Percentiles rank a stretch among this genome's conserved stretches.
Evolutionary conservation across 2,113 vertebrate genomes (phyloP).

Genomic region (Empidonax traillii): DNA sequence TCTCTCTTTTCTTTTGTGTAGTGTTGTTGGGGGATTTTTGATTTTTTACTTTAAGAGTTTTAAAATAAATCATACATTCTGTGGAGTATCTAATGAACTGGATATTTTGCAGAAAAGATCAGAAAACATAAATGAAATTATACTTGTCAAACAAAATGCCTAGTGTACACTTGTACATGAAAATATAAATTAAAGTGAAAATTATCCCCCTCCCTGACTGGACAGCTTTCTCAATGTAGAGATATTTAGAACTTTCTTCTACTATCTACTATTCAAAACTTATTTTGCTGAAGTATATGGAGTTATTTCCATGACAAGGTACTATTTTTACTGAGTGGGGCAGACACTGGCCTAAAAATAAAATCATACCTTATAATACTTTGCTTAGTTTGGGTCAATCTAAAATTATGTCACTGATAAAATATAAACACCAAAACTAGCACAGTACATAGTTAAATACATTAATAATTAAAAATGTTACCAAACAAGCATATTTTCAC

Average conservation of each 20-base stretch:
- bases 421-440: slow-evolving; percentile 25
- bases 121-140: not conserved
- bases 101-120: not conserved
- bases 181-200: not conserved
- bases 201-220: fast-evolving
- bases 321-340: not conserved
- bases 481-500: not conserved
- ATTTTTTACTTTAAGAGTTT: not conserved
- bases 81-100: not conserved
- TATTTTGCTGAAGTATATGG: not conserved
- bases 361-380: not conserved
- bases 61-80: not conserved
- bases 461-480: slow-evolving; percentile 44
- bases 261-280: not conserved
- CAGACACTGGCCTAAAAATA: not conserved
- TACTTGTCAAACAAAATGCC: not conserved
- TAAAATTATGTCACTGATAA: not conserved
- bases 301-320: not conserved
- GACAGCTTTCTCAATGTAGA: not conserved
- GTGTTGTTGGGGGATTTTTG: too few relatives aligned
- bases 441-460: not conserved
- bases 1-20: not conserved
- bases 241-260: not conserved
- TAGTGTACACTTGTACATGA: not conserved
- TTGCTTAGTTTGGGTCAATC: not conserved